Percentiles rank a stretch among this genome's conserved stretches.
These are phyloP conservation scores for Agriopis leucophaearia DNA, from an alignment of 2,888 invertebrate species.

Conservation along the genomic window DNA sequence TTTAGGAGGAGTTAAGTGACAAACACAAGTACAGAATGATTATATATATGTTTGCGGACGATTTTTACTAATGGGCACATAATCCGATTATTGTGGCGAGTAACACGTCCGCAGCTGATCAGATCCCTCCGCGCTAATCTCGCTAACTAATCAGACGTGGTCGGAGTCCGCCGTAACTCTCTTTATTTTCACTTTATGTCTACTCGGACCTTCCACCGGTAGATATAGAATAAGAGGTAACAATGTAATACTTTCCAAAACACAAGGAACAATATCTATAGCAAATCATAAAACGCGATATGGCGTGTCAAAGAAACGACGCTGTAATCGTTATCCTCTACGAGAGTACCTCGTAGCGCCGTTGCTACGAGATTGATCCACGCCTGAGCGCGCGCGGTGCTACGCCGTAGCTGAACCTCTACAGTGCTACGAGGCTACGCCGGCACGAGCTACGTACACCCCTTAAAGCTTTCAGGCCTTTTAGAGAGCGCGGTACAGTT, in stretches of 20 bases:
- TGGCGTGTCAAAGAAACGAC: neutral
- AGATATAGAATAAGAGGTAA: neutral
- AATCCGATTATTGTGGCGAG: slow-evolving; percentile 24
- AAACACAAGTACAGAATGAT: too few relatives aligned
- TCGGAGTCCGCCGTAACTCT: neutral
- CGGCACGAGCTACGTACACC: neutral
- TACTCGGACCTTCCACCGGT: too few relatives aligned
- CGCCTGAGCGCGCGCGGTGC: slow-evolving; percentile 1
- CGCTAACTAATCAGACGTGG: neutral
- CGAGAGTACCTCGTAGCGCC: neutral
- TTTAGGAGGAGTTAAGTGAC: too few relatives aligned
- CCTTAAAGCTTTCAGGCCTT: neutral
- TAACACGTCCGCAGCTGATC: slow-evolving; percentile 14
- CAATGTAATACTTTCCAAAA: neutral
- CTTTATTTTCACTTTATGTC: neutral
- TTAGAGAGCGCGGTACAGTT: neutral
- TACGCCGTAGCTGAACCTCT: slow-evolving; percentile 4
- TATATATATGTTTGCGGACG: slow-evolving; percentile 17
- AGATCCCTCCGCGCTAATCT: neutral
- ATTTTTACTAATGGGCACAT: slow-evolving; percentile 10
- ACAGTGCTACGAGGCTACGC: slow-evolving; percentile 12
- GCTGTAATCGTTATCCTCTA: neutral
- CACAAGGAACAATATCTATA: neutral
- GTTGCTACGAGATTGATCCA: slow-evolving; percentile 6
- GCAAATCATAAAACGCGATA: neutral